Evolutionary conservation across 2,888 invertebrate species (phyloP).

Genomic region (Drosophila robusta): DNA sequence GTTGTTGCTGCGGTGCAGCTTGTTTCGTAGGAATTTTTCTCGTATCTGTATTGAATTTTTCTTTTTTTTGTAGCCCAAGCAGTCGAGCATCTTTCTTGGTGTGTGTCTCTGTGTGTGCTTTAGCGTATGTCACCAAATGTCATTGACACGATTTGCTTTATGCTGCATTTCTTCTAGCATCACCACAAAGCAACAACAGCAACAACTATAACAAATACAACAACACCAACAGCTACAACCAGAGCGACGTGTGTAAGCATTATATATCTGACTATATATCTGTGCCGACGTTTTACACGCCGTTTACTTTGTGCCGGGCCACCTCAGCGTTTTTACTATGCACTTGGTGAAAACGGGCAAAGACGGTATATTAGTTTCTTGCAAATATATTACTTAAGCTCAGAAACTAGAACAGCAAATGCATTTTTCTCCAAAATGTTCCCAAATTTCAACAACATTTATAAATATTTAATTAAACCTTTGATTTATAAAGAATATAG

Average conservation of each 20-base stretch:
- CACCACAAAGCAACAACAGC: slow-evolving; percentile 54
- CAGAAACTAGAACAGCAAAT: too few relatives aligned
- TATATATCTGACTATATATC: slow-evolving; percentile 55
- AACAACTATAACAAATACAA: slow-evolving; percentile 19
- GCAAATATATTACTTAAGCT: too few relatives aligned
- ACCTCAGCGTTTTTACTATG: slow-evolving; percentile 69
- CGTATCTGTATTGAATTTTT: slow-evolving; percentile 66
- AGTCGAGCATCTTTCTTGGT: slow-evolving; percentile 49
- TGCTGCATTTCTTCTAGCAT: slow-evolving; percentile 67
- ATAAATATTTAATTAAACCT: too few relatives aligned
- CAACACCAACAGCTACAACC: slow-evolving; percentile 11
- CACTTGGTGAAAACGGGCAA: background rate
- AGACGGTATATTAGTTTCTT: background rate
- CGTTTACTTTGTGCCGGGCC: slow-evolving; percentile 62
- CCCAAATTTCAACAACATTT: too few relatives aligned
- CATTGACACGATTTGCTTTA: slow-evolving; percentile 79
- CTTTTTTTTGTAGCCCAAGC: slow-evolving; percentile 53
- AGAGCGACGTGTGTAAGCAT: slow-evolving; percentile 21
- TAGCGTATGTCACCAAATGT: slow-evolving; percentile 74
- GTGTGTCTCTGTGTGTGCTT: slow-evolving; percentile 15
- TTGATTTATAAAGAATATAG: too few relatives aligned
- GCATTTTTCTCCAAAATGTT: too few relatives aligned
- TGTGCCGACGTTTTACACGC: slow-evolving; percentile 64
- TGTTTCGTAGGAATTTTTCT: slow-evolving; percentile 59
- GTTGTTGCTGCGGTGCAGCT: slow-evolving; percentile 29